A percentile compares a stretch with the other conserved stretches of the same genome.
Conservation (phyloP, 2,113 vertebrate species). For the Paraplagusia blochii region DNA sequence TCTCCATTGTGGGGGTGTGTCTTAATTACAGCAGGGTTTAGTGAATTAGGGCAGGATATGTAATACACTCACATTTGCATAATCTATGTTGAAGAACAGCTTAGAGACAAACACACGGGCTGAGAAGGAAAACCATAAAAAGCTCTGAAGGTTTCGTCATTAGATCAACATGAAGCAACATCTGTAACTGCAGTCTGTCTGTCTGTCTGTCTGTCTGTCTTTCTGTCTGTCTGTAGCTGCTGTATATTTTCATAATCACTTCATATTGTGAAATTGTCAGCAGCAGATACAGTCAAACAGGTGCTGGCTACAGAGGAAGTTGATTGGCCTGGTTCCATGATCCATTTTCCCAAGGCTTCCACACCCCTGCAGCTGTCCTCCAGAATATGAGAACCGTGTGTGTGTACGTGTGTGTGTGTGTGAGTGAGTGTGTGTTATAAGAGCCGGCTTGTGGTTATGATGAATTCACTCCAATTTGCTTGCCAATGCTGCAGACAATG, state of each 20-base stretch:
- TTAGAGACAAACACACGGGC: slow-evolving; percentile 43
- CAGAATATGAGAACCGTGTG: slow-evolving; percentile 66
- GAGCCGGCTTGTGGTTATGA: slow-evolving; percentile 60
- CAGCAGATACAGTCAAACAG: slow-evolving; percentile 59
- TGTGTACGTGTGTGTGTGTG: slow-evolving; percentile 24
- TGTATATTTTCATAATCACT: slow-evolving; percentile 33
- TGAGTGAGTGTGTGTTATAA: slow-evolving; percentile 22
- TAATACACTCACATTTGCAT: slow-evolving; percentile 63
- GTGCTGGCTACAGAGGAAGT: slow-evolving; percentile 68
- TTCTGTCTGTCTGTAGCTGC: slow-evolving; percentile 19
- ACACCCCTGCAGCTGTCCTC: slow-evolving; percentile 73
- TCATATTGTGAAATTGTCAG: slow-evolving; percentile 52
- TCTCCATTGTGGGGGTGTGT: slow-evolving; percentile 50
- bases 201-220: slow-evolving; percentile 17
- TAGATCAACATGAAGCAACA: background rate
- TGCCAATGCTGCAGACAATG: slow-evolving; percentile 51
- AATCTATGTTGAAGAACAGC: slow-evolving; percentile 65
- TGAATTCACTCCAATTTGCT: slow-evolving; percentile 49
- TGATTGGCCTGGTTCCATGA: slow-evolving; percentile 67
- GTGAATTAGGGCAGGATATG: slow-evolving; percentile 67
- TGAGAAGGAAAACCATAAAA: slow-evolving; percentile 29
- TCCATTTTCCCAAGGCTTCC: slow-evolving; percentile 72
- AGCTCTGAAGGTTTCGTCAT: slow-evolving; percentile 11
- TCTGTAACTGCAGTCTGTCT: slow-evolving; percentile 28
- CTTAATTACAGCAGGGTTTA: slow-evolving; percentile 68